Base-by-base conservation (phyloP, 2,797 vertebrate genomes). In the Decapterus maruadsi region DNA sequence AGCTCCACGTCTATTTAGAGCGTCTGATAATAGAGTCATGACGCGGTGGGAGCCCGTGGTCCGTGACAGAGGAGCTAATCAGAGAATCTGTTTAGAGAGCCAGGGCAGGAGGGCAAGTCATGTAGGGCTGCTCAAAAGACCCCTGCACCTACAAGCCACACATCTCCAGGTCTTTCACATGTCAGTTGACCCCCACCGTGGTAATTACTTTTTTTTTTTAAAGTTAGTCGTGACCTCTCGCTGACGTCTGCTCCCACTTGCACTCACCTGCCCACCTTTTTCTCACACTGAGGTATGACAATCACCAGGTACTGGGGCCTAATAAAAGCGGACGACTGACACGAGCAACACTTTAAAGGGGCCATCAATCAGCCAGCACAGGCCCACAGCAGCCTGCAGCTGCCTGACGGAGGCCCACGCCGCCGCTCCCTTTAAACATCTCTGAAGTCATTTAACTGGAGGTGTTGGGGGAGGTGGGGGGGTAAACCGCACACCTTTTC, bases 291-390 rank as follows among this genome's bases (percentile, higher is more conserved):
- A 90, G 89, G 90, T 90, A 95, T 94, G 93, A 94, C 92, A 93
- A 95, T 90, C 90, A 93, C 89, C 90, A 94, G 90, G 91, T 95
- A 92, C 87, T 11, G 14, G 50, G 57, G 76, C 46, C 80, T 85
- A 83, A 90, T 93, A 93, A 93, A 94, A 88, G 83, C 66, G 74
- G 88, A 89, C 71, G 65, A 88, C 84, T 88, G 93, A 93, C 91
- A 91, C 77, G 34, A 87, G 80, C 75, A 81, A 86, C 77, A 56
- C 92, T 94, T 91, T 92, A 88, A 94, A 92, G 84, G 73, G 75
- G 81, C 85, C 89, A 95, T 95, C 88, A 94, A 94, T 94, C 94
- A 94, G 85, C 76, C 56, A 66, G 74, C 80, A 76, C 89, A 77
- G 84, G 85, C 84, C 26, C 83, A 72, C 78, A 90, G 87, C 84